Base-by-base conservation (phyloP, 2,113 vertebrate species). In the Anarhynchus alexandrinus region DNA sequence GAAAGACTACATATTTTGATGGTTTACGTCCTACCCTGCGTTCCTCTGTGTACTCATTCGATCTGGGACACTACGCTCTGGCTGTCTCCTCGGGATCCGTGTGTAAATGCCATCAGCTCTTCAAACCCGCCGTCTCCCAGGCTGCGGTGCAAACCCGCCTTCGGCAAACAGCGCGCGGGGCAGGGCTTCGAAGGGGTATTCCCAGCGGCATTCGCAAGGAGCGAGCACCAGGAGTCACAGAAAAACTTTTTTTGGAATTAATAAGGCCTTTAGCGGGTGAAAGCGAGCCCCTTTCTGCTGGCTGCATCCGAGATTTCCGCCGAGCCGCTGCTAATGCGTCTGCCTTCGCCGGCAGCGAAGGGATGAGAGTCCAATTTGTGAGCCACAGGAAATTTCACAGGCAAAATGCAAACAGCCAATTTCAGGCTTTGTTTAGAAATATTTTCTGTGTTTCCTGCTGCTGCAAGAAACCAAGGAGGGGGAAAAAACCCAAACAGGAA, bases 341-440 rank as follows among this genome's bases (percentile, higher is more conserved):
- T 94, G 86, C 86, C 9, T 91, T 73, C 64, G 51, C 85, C 10
- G 3, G 84, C 76, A 61, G 71, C 0, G 1, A 15, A 7, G 64
- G 82, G 64, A 83, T 67, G 82, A 80, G 72, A 92, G 92, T 47
- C 88, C 91, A 89, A 79, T 93, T 95, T 94, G 91, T 80, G 88
- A 94, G 78, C 94, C 83, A 43, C 77, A 38, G 88, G 96, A 93
- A 94, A 87, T 89, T 96, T 90, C 82, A 49, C 71, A 90, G 88
- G 91, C 91, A 94, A 94, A 94, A 95, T 8, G 51, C 91, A 89
- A 94, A 89, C 86, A 94, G 86, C 69, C 93, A 93, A 79, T 95
- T 95, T 72, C 62, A 67, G 85, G 86, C 71, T 96, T 95, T 97
- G 89, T 95, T 94, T 95, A 87, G 94, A 87, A 93, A 85, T 93